Percentiles rank a stretch among this genome's conserved stretches.
Conservation (phyloP, 1,140 invertebrate species). For the Scaptomyza hsui region DNA sequence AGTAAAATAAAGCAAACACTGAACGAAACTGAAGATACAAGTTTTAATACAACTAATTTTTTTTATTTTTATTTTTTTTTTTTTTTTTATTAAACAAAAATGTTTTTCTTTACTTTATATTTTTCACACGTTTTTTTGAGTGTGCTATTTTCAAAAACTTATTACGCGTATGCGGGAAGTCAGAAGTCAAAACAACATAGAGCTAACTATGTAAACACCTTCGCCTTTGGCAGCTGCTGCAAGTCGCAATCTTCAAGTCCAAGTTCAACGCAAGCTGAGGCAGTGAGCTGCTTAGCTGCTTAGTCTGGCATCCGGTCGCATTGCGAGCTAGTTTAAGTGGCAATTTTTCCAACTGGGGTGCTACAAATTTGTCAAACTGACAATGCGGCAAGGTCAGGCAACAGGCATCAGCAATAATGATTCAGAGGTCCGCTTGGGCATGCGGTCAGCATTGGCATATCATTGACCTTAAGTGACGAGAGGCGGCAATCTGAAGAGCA, state of each 20-base stretch:
- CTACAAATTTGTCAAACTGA: constrained; percentile 79
- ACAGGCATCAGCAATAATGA: constrained; percentile 38
- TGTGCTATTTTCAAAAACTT: neutral
- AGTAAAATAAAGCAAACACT: constrained; percentile 2
- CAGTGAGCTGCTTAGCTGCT: constrained; percentile 12
- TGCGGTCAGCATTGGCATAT: constrained; percentile 68
- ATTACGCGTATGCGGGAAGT: constrained; percentile 7
- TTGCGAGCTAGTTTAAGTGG: constrained; percentile 59
- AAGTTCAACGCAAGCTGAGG: constrained; percentile 20
- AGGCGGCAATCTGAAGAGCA: constrained; percentile 54
- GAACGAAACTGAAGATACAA: too few relatives aligned
- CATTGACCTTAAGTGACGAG: constrained; percentile 79
- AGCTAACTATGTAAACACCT: constrained; percentile 61
- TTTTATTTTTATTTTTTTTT: too few relatives aligned
- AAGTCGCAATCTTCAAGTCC: constrained; percentile 6
- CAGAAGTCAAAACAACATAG: constrained; percentile 40
- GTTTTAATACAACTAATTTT: too few relatives aligned
- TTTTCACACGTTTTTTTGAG: neutral
- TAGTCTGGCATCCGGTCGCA: constrained; percentile 67
- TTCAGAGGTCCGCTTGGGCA: constrained; percentile 34
- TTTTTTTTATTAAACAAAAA: too few relatives aligned
- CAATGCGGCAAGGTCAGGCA: constrained; percentile 67
- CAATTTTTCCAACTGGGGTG: constrained; percentile 55
- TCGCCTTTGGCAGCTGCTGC: constrained; percentile 20
- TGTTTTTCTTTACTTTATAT: neutral